phyloP scores from a whole-genome alignment of 1,140 invertebrate genomes.

The Pseudomyrmex flavicornis region DNA sequence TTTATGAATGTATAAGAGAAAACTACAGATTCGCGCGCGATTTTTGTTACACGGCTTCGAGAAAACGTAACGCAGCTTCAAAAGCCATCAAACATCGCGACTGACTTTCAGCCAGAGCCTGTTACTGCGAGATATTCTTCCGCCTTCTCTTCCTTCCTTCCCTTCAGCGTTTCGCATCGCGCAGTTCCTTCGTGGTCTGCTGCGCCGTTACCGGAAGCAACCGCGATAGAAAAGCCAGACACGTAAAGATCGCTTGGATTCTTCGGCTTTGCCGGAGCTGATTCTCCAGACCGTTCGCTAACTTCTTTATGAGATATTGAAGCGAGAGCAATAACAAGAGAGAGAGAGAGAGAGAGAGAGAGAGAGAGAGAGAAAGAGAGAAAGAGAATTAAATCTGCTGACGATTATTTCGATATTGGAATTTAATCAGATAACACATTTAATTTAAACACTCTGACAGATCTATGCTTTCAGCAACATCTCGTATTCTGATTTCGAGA shows the following conservation, averaged over 20 bases:
- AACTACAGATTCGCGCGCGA: background rate
- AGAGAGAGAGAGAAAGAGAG: background rate
- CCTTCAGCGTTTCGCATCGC: conserved; percentile 19
- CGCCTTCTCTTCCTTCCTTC: conserved; percentile 26
- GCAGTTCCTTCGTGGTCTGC: conserved; percentile 43
- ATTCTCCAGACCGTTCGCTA: conserved; percentile 37
- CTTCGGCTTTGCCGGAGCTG: conserved; percentile 24
- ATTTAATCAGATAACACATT: conserved; percentile 29
- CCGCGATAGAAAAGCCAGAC: conserved; percentile 40
- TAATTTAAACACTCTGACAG: background rate
- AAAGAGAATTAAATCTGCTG: background rate
- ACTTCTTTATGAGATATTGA: conserved; percentile 26
- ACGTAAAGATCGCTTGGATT: conserved; percentile 43
- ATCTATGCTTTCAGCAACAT: background rate
- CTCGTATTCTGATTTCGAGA: background rate
- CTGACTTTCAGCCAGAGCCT: background rate
- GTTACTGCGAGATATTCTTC: conserved; percentile 29
- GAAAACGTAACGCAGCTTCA: background rate
- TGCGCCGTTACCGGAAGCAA: conserved; percentile 53
- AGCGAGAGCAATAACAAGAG: conserved; percentile 5
- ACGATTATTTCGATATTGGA: conserved; percentile 22
- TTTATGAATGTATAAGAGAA: too few relatives aligned
- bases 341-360: background rate
- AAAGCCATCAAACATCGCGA: conserved; percentile 17
- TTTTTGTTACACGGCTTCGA: background rate